These are phyloP conservation scores for Lepilemur septentrionalis DNA, from an alignment of 2,797 vertebrate genomes.

Conservation along the genomic window DNA sequence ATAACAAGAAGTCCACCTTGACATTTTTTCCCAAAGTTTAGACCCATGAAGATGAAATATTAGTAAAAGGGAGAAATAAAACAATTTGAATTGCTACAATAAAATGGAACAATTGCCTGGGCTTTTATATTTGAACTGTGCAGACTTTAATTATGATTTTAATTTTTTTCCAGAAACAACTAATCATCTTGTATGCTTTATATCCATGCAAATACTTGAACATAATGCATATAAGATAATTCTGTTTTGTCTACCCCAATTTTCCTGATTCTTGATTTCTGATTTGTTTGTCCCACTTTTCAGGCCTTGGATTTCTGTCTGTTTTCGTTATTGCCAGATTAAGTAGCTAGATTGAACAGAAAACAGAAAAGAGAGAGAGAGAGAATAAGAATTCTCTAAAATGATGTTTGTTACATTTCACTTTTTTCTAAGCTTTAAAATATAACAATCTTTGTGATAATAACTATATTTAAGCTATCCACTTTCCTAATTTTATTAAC, in stretches of 20 bases:
- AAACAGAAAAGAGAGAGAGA: not conserved
- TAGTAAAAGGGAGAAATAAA: not conserved
- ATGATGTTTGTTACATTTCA: not conserved
- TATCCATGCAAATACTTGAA: not conserved
- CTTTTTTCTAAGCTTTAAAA: not conserved
- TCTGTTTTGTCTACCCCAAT: not conserved
- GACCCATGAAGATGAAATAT: not conserved
- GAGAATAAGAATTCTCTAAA: not conserved
- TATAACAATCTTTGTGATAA: not conserved
- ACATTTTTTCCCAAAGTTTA: not conserved
- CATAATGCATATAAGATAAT: not conserved
- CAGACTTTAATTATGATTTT: not conserved
- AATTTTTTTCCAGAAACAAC: not conserved
- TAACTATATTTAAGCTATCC: not conserved
- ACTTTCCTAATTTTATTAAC: not conserved
- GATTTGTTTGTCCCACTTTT: not conserved
- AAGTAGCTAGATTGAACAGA: not conserved
- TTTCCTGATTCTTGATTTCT: not conserved
- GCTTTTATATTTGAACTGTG: not conserved
- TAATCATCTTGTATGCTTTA: not conserved
- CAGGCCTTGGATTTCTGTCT: not conserved
- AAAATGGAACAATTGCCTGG: not conserved
- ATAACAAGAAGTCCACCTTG: not conserved
- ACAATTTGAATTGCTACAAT: not conserved
- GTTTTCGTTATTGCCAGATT: not conserved